phyloP scores from a whole-genome alignment of 2,113 vertebrate genomes.

The Mus pahari region DNA sequence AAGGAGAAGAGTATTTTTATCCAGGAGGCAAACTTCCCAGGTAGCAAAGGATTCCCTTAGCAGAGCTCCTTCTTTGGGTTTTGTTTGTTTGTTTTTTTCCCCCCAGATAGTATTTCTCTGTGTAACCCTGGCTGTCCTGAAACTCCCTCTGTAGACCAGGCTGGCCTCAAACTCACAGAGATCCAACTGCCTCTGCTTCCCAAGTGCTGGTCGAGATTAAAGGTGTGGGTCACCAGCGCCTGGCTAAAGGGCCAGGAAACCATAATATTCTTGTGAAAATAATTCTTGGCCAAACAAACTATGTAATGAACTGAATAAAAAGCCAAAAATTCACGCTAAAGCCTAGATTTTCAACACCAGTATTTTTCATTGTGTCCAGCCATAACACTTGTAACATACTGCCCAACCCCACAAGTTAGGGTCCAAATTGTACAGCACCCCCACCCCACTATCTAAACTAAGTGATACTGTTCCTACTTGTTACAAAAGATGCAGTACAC shows the following conservation, averaged over 20 bases:
- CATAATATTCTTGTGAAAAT: conserved; percentile 34
- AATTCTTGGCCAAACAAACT: conserved; percentile 35
- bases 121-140: background rate
- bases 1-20: conserved; percentile 19
- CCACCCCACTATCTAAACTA: background rate
- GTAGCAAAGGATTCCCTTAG: background rate
- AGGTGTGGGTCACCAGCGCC: background rate
- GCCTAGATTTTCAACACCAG: conserved; percentile 47
- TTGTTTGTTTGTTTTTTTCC: background rate
- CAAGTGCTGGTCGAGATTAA: background rate
- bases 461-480: conserved; percentile 13
- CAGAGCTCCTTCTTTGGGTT: background rate
- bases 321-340: conserved; percentile 33
- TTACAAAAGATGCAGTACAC: background rate
- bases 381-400: background rate
- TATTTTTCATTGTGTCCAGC: conserved; percentile 36
- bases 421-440: background rate
- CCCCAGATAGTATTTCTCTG: background rate
- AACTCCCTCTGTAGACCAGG: background rate
- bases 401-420: conserved; percentile 51
- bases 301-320: conserved; percentile 42
- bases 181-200: background rate
- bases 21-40: conserved; percentile 18
- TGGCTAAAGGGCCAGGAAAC: conserved; percentile 3
- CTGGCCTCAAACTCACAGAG: background rate